Base-by-base conservation (phyloP, 2,797 vertebrate genomes). In the Intellagama lesueurii region DNA sequence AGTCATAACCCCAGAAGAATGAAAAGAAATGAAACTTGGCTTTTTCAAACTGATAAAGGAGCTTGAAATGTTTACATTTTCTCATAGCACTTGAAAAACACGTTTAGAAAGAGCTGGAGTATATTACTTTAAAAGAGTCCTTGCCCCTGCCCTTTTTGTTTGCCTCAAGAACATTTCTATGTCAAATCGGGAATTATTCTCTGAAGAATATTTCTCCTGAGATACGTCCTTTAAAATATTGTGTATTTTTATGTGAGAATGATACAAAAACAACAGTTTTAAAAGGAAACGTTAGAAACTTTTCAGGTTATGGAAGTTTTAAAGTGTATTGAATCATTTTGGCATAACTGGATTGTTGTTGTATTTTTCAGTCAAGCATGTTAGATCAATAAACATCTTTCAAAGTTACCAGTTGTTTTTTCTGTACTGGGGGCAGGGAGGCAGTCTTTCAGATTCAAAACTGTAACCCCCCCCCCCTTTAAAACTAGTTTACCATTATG, bases 291-390 rank as follows among this genome's bases (percentile, higher is more conserved):
- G 93, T 94, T 94, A 91, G 95, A 95, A 87, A 60, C 94, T 95
- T 94, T 93, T 72, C 94, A 92, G 93, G 90, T 95, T 56, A 88
- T 93, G 95, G 93, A 94, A 91, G 93, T 91, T 90, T 93, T 80
- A 49, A 70, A 93, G 66, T 92, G 93, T 94, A 94, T 95, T 95
- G 96, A 94, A 91, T 95, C 95, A 94, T 95, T 96, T 93, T 94
- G 95, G 93, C 96, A 95, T 95, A 95, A 96, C 91, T 96, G 95
- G 95, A 94, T 95, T 92, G 95, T 97, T 95, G 96, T 97, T 96
- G 96, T 97, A 95, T 95, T 95, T 96, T 96, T 95, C 95, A 92
- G 96, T 97, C 96, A 94, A 97, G 97, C 97, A 97, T 97, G 97
- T 96, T 96, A 95, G 95, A 96, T 77, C 85, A 96, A 97, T 97